Evolutionary conservation across 2,888 invertebrate species (phyloP).

Genomic region (Philaethria dido): DNA sequence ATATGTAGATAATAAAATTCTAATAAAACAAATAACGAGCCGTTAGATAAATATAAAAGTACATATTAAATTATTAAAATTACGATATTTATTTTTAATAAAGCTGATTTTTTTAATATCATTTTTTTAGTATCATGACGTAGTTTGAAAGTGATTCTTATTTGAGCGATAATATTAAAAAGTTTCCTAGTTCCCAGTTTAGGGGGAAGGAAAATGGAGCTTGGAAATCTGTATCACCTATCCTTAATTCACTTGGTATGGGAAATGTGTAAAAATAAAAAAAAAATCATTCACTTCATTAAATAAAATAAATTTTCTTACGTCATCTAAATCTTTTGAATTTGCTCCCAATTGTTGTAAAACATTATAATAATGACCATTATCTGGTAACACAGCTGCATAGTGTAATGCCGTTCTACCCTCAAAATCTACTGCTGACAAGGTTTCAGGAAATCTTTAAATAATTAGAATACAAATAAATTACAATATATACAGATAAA

Average conservation of each 20-base stretch:
- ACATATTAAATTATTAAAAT: too few relatives aligned
- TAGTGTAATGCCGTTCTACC: conserved; percentile 95
- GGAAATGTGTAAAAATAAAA: background rate
- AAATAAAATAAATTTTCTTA: conserved; percentile 67
- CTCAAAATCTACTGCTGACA: conserved; percentile 90
- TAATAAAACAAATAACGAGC: too few relatives aligned
- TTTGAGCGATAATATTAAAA: too few relatives aligned
- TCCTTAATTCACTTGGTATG: too few relatives aligned
- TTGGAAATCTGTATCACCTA: too few relatives aligned
- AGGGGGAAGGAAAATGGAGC: background rate
- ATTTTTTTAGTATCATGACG: too few relatives aligned
- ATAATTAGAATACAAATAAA: background rate
- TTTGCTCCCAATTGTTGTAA: conserved; percentile 94
- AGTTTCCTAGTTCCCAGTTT: background rate
- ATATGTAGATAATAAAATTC: background rate
- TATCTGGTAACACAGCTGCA: conserved; percentile 92
- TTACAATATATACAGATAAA: background rate
- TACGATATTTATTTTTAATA: too few relatives aligned
- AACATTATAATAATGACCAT: conserved; percentile 94
- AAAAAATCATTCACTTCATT: background rate
- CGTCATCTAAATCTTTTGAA: conserved; percentile 91
- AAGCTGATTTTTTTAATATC: too few relatives aligned
- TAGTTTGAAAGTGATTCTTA: too few relatives aligned
- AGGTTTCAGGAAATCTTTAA: conserved; percentile 92
- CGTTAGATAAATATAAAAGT: too few relatives aligned